Base-by-base conservation (phyloP, 2,113 vertebrate species). In the Coturnix japonica region DNA sequence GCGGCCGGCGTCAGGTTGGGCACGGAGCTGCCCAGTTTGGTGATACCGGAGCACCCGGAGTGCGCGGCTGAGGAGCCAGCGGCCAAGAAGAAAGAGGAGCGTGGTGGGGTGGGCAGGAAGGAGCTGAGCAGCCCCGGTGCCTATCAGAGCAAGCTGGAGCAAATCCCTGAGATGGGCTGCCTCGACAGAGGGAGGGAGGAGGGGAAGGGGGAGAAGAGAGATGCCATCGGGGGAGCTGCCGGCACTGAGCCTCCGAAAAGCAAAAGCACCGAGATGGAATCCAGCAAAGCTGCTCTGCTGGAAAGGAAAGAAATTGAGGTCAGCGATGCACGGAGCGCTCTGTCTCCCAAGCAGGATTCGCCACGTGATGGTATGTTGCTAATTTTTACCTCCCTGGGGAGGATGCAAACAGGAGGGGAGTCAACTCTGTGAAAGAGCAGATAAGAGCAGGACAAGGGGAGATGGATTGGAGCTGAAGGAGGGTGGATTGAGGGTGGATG, bases 311-410 rank as follows among this genome's bases (percentile, higher is more conserved):
- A 85, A 64, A 97, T 97, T 1, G 93, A 97, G 80, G 98, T 94
- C 97, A 95, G 91, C 92, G 8, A 7, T 47, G 61, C 78, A 57
- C 96, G 51, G 89, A 80, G 90, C 88, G 30, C 95, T 47, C 90
- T 87, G 8, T 65, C 88, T 57, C 84, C 95, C 93, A 95, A 79
- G 94, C 83, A 76, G 81, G 95, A 91, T 53, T n/a, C 57, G 5
- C 82, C 97, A 95, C 93, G 90, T 93, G 97, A 97, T 74, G 97
- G 98, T 98, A 98, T 54, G 98, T 98, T 89, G 56, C 91, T 97
- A 41, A 94, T 96, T 97, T 96, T 96, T 96, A 64, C 95, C 89
- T 95, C 88, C 69, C 19, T 9, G 63, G 95, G 96, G 91, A 90
- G 81, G 4, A 23, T 44, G 93, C 94, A 23, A 80, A 6, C 88